phyloP scores from a whole-genome alignment of 1,140 invertebrate genomes.

The Hyles vespertilio region DNA sequence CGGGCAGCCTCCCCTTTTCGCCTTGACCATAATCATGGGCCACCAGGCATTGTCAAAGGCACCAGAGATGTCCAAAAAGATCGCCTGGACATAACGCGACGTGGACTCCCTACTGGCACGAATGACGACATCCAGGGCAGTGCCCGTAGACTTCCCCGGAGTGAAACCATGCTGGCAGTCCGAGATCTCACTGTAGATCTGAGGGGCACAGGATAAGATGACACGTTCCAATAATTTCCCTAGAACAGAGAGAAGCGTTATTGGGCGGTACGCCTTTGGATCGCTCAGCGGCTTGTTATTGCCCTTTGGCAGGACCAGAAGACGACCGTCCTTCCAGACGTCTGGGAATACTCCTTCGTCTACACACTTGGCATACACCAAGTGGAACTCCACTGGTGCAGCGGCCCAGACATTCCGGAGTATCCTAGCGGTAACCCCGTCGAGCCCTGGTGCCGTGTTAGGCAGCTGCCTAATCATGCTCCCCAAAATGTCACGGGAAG shows the following conservation, averaged over 20 bases:
- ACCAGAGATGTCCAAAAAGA: conserved; percentile 64
- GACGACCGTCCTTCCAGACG: conserved; percentile 7
- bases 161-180: conserved; percentile 44
- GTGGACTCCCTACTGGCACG: background rate
- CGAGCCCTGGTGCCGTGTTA: conserved; percentile 43
- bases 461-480: conserved; percentile 18
- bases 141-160: conserved; percentile 47
- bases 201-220: conserved; percentile 26
- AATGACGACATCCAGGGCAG: conserved; percentile 34
- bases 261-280: conserved; percentile 5
- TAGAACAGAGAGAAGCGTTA: conserved; percentile 19
- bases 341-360: conserved; percentile 5
- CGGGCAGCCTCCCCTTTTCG: too few relatives aligned
- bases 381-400: conserved; percentile 9
- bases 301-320: conserved; percentile 7
- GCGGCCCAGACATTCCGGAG: background rate
- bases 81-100: conserved; percentile 34
- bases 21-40: too few relatives aligned
- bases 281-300: conserved; percentile 1
- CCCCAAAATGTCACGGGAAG: background rate
- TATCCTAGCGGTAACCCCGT: conserved; percentile 29
- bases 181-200: conserved; percentile 22
- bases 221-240: conserved; percentile 60
- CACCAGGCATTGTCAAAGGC: conserved; percentile 30
- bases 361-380: background rate